Evolutionary conservation across 2,797 vertebrate genomes (phyloP), one percentile per base, ranked within the genome.

Genomic region (Enteromius radiatus): DNA sequence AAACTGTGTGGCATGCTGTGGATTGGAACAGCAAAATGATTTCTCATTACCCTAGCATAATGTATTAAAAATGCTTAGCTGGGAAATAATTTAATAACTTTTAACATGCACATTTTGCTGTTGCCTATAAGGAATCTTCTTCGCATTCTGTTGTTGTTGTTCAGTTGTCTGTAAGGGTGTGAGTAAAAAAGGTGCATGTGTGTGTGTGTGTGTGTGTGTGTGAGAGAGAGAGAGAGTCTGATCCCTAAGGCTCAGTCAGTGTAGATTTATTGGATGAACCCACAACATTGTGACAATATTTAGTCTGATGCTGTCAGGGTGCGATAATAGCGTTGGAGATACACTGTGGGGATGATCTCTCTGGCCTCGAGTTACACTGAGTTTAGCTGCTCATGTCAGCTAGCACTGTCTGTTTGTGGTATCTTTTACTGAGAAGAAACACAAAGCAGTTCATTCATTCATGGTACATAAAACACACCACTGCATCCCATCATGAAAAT

Each of bases 191-290:
- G 41, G 36, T 68, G 41, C 38, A 17, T 47, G 7, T 63, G 45
- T 67, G 86, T 49, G 49, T n/a, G n/a, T n/a, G n/a, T n/a, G n/a
- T n/a, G n/a, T n/a, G n/a, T n/a, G n/a, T n/a, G n/a, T n/a, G n/a
- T n/a, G 56, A 80, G 56, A 77, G 21, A 49, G 38, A 61, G 49
- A 76, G 81, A 68, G 76, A 84, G 85, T 88, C 89, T 93, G 91
- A 93, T 92, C 91, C 88, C 82, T 84, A 89, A 89, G 90, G 88
- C 91, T 89, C 80, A 76, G 89, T 84, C 56, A 31, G 76, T 26
- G 41, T 87, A 90, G 92, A 91, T 91, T 91, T 92, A 87, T 73
- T 67, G 88, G 90, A 90, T 88, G 90, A 91, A 87, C 88, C 91
- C 85, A 89, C 88, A 88, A 90, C 86, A 49, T 80, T 88, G 82